Conservation (phyloP, 1,140 invertebrate species). For the Protaetia brevitarsis region DNA sequence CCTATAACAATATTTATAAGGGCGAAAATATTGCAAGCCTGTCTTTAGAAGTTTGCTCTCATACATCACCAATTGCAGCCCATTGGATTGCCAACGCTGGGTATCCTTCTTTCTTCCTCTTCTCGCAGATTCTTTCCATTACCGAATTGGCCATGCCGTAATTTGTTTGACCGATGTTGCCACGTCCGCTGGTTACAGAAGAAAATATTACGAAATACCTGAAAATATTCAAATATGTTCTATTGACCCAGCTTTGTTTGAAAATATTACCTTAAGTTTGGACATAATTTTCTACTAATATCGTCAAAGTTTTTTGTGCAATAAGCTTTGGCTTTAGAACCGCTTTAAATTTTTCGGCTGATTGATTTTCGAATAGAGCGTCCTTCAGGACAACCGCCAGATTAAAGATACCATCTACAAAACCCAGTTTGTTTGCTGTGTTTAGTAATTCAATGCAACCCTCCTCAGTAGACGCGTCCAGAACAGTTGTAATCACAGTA, state of each 20-base stretch:
- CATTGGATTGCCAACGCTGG: conserved; percentile 69
- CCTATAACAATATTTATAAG: conserved; percentile 40
- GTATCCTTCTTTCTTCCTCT: conserved; percentile 55
- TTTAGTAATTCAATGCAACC: conserved; percentile 58
- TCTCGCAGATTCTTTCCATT: no score
- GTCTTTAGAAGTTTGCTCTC: no score
- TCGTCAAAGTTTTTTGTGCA: no score
- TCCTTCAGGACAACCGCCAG: conserved; percentile 65
- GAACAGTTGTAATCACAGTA: no score
- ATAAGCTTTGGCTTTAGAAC: no score
- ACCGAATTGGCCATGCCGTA: no score
- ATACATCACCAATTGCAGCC: conserved; percentile 68
- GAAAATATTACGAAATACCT: no score
- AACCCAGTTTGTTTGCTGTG: conserved; percentile 56
- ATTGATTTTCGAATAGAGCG: conserved; percentile 54
- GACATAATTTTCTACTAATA: no score
- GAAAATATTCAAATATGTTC: conserved; percentile 72
- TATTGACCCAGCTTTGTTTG: conserved; percentile 56
- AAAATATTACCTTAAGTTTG: conserved; percentile 47
- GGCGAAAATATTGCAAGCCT: no score
- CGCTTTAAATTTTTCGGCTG: no score
- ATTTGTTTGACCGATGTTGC: no score
- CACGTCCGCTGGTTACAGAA: no score
- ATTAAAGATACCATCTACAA: conserved; percentile 75
- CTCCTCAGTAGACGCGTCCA: conserved; percentile 49